Percentiles rank a stretch among this genome's conserved stretches.
Conservation (phyloP, 2,888 invertebrate species). For the Lochmaea crataegi region DNA sequence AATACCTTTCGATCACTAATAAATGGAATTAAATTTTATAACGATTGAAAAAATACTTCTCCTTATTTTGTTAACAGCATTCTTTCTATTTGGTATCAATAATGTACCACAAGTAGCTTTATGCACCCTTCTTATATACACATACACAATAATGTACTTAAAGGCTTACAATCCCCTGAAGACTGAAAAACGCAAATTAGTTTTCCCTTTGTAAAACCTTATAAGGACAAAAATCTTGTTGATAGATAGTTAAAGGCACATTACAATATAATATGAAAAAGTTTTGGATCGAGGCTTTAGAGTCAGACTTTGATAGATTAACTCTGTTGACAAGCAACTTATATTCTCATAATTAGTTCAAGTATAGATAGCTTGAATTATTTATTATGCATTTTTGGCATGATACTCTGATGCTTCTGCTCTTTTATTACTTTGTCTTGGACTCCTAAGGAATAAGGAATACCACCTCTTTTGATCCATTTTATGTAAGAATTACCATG, state of each 20-base stretch:
- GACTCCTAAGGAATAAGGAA: too few species aligned
- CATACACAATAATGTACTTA: constrained; percentile 4
- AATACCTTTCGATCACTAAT: too few species aligned
- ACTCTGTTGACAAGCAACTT: not conserved
- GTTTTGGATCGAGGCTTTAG: not conserved
- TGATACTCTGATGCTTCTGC: too few species aligned
- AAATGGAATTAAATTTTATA: not conserved
- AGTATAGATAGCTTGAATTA: too few species aligned
- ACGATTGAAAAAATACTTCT: not conserved
- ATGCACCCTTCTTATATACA: constrained; percentile 5
- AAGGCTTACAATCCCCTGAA: constrained; percentile 3
- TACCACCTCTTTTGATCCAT: too few species aligned
- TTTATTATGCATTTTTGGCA: too few species aligned
- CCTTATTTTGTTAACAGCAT: not conserved
- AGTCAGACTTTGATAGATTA: not conserved
- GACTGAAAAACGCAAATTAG: constrained; percentile 5
- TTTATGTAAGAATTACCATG: too few species aligned
- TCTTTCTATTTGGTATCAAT: constrained; percentile 1
- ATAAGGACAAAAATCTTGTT: constrained; percentile 7
- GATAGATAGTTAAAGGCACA: constrained; percentile 1
- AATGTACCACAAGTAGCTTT: constrained; percentile 1
- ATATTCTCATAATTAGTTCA: not conserved
- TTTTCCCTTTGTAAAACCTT: constrained; percentile 2
- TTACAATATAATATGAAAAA: not conserved
- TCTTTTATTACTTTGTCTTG: too few species aligned